Conservation (phyloP, 2,888 invertebrate species). For the Drosophila sordidula region DNA sequence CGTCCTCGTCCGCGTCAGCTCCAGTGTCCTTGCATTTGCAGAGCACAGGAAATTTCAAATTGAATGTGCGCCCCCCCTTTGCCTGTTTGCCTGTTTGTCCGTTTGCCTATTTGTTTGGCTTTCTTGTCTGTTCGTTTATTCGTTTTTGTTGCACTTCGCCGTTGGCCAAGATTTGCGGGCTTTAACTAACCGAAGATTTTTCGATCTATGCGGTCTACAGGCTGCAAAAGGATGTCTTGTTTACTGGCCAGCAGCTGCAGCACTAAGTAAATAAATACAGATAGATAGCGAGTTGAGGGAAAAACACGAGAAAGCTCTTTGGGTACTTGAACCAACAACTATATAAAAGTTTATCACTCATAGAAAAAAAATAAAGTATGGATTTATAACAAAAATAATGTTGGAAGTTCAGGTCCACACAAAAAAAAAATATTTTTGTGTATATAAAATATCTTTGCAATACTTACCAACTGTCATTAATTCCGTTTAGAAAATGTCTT, state of each 20-base stretch:
- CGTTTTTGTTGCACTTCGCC: conserved; percentile 25
- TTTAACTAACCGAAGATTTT: conserved; percentile 19
- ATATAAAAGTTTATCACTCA: not conserved
- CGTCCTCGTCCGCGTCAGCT: conserved; percentile 34
- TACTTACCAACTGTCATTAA: too few relatives aligned
- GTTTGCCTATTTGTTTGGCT: conserved; percentile 3
- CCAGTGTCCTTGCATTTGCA: conserved; percentile 35
- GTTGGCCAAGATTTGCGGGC: conserved; percentile 38
- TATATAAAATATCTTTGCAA: too few relatives aligned
- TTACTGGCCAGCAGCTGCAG: conserved; percentile 17
- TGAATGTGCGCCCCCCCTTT: conserved; percentile 61
- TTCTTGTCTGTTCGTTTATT: not conserved
- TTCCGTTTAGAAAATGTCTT: too few relatives aligned
- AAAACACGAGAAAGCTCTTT: conserved; percentile 16
- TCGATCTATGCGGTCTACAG: conserved; percentile 25
- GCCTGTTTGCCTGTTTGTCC: conserved; percentile 26
- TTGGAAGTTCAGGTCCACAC: too few relatives aligned
- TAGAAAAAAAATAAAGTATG: not conserved
- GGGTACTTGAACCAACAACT: not conserved
- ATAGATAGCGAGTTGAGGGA: not conserved
- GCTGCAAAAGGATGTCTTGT: conserved; percentile 20
- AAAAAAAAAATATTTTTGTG: too few relatives aligned
- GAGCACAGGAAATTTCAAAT: conserved; percentile 72
- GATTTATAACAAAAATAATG: too few relatives aligned
- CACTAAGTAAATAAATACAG: conserved; percentile 3